phyloP scores from a whole-genome alignment of 2,113 vertebrate species.

The Salvator merianae region DNA sequence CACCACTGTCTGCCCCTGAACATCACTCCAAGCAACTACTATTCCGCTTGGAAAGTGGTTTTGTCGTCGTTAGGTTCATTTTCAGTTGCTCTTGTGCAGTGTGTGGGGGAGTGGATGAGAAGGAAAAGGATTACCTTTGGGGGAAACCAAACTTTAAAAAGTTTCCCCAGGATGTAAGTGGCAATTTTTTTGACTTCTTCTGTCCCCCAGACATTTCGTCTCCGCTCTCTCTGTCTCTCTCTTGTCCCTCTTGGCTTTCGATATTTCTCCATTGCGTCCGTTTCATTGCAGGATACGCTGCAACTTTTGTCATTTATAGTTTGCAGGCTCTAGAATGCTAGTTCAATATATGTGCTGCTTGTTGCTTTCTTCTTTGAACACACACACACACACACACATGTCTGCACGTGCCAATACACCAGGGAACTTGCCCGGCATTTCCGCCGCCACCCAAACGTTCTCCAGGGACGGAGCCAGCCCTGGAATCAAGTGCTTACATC shows the following conservation, averaged over 20 bases:
- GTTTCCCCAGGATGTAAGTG: neutral
- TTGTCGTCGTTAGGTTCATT: neutral
- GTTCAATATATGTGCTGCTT: conserved; percentile 73
- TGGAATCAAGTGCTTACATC: too few species aligned
- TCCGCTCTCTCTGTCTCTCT: conserved; percentile 9
- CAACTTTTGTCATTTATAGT: conserved; percentile 68
- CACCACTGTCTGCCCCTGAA: too few species aligned
- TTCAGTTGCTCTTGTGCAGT: neutral
- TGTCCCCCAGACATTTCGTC: neutral
- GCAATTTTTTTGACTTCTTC: neutral
- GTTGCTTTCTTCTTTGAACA: neutral
- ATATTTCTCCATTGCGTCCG: too few species aligned
- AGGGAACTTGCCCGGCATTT: neutral
- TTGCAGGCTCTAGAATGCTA: conserved; percentile 78
- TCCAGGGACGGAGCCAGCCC: too few species aligned
- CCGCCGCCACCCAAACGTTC: too few species aligned
- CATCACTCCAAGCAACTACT: neutral
- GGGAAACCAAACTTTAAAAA: neutral
- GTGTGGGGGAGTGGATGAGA: neutral
- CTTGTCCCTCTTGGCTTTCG: conserved; percentile 38
- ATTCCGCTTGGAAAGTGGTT: neutral
- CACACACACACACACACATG: neutral
- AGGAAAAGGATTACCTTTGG: neutral
- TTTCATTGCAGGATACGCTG: too few species aligned
- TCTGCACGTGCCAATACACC: too few species aligned